Percentiles rank a stretch among this genome's conserved stretches.
Conservation (phyloP, 2,888 invertebrate genomes). For the Megalurothrips usitatus region DNA sequence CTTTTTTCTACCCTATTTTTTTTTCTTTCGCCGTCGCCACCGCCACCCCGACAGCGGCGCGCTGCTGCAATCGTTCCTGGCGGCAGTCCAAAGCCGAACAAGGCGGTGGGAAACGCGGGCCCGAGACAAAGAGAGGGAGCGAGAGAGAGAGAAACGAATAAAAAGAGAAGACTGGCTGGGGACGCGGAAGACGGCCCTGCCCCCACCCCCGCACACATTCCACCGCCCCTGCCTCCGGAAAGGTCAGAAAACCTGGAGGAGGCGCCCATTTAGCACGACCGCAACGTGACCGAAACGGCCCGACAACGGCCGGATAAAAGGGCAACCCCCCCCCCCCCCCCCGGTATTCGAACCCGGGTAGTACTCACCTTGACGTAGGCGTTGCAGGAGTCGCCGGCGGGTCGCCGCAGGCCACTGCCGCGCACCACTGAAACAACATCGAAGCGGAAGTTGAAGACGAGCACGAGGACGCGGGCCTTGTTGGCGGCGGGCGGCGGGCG, state of each 20-base stretch:
- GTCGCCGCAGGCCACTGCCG: constrained; percentile 66
- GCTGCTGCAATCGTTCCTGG: too few species aligned
- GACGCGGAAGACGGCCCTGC: not conserved
- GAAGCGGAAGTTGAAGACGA: constrained; percentile 28
- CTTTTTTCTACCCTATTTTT: too few species aligned
- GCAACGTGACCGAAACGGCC: constrained; percentile 34
- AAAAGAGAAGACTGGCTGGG: too few species aligned
- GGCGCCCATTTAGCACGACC: constrained; percentile 33
- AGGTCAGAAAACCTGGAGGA: not conserved
- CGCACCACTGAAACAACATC: constrained; percentile 60
- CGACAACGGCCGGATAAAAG: too few species aligned
- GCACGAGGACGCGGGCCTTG: constrained; percentile 33
- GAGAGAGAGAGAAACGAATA: too few species aligned
- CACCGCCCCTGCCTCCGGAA: constrained; percentile 26
- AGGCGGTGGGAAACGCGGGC: too few species aligned
- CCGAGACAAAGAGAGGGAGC: too few species aligned
- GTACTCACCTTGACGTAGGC: constrained; percentile 72
- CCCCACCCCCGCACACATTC: constrained; percentile 27
- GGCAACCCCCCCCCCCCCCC: too few species aligned
- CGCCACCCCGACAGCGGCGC: too few species aligned
- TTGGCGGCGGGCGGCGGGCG: not conserved
- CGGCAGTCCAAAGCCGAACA: too few species aligned
- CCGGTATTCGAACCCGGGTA: constrained; percentile 3
- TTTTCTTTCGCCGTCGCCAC: too few species aligned
- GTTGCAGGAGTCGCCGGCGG: constrained; percentile 67